phyloP scores from a whole-genome alignment of 2,113 vertebrate genomes.

The Thamnaconus septentrionalis region DNA sequence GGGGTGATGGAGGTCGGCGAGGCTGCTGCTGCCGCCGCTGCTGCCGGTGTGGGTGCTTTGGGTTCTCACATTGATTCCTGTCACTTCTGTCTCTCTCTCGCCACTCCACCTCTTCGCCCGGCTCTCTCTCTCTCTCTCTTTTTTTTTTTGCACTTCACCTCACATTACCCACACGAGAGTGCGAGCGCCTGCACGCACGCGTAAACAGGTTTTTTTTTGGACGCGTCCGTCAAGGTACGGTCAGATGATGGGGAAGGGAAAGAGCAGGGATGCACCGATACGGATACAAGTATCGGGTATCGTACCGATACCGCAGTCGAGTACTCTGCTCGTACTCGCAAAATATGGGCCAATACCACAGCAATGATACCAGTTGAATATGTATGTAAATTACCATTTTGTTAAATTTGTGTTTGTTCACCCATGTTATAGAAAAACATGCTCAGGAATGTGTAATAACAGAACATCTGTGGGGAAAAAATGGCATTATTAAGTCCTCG shows the following conservation, averaged over 20 bases:
- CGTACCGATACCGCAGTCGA: too few species aligned
- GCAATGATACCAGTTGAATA: too few species aligned
- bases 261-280: too few species aligned
- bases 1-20: slow-evolving; percentile 59
- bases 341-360: too few species aligned
- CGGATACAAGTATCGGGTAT: too few species aligned
- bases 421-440: too few species aligned
- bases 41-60: slow-evolving; percentile 32
- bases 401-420: too few species aligned
- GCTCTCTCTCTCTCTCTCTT: slow-evolving; percentile 36
- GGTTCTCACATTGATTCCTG: slow-evolving; percentile 67
- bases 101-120: slow-evolving; percentile 57
- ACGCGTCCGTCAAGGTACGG: slow-evolving; percentile 72
- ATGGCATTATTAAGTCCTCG: too few species aligned
- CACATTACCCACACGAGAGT: slow-evolving; percentile 46
- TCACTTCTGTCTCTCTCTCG: slow-evolving; percentile 50
- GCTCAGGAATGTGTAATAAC: too few species aligned
- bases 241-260: slow-evolving; percentile 35
- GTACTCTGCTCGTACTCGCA: too few species aligned
- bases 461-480: too few species aligned
- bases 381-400: too few species aligned
- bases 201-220: slow-evolving; percentile 31
- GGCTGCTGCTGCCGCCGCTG: slow-evolving; percentile 28
- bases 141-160: slow-evolving; percentile 39
- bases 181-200: slow-evolving; percentile 49